Conservation (phyloP, 2,797 vertebrate genomes). For the Enteromius afrohamiltoni region DNA sequence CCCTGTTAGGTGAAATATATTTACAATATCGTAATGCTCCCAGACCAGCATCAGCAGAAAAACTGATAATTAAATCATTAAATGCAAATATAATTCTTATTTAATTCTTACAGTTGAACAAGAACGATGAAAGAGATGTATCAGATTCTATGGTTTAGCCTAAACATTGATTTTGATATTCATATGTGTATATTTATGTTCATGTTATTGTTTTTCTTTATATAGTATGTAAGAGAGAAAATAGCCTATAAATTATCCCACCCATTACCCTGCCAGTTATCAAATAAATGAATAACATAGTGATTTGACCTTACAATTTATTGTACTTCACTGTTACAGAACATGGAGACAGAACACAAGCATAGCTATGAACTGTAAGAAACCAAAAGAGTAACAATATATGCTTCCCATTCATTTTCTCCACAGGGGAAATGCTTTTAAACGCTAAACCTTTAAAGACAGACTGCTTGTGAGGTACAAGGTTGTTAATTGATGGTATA, state of each 20-base stretch:
- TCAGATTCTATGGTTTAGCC: neutral
- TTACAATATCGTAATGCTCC: slow-evolving; percentile 38
- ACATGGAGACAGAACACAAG: neutral
- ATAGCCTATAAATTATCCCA: neutral
- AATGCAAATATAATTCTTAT: slow-evolving; percentile 2
- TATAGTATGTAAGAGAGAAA: neutral
- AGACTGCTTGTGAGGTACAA: neutral
- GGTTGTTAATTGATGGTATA: neutral
- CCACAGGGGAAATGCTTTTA: neutral
- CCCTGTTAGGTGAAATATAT: slow-evolving; percentile 42
- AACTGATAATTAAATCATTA: slow-evolving; percentile 21
- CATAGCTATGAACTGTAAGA: neutral
- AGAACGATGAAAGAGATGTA: neutral
- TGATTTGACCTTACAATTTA: neutral
- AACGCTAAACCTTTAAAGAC: slow-evolving; percentile 1
- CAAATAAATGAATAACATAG: neutral
- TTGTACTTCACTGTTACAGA: neutral
- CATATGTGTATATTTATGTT: neutral
- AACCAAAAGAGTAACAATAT: neutral
- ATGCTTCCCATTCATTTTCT: neutral
- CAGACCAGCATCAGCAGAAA: slow-evolving; percentile 13
- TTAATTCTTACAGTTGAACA: neutral
- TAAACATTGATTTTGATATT: neutral
- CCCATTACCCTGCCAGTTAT: neutral
- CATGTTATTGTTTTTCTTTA: neutral